Percentiles rank a stretch among this genome's conserved stretches.
These are phyloP conservation scores for Drosophila sechellia DNA, from an alignment of 1,140 invertebrate genomes.

Conservation along the genomic window DNA sequence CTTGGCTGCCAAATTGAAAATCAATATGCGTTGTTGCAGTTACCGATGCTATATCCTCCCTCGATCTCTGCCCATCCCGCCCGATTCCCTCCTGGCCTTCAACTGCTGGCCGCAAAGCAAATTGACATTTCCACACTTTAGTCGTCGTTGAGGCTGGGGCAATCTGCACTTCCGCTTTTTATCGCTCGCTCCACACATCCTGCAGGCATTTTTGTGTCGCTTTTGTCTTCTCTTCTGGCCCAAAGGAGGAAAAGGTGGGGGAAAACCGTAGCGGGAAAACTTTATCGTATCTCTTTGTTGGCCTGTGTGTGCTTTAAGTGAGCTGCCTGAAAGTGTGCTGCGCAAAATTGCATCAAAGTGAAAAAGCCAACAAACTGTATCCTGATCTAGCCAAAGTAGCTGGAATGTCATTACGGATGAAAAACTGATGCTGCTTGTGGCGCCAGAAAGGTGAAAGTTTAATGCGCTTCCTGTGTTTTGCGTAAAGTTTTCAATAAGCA, in stretches of 20 bases:
- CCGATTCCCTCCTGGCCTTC: slow-evolving; percentile 12
- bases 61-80: neutral
- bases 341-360: slow-evolving; percentile 55
- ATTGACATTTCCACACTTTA: slow-evolving; percentile 81
- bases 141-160: slow-evolving; percentile 43
- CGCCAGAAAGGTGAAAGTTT: slow-evolving; percentile 21
- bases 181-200: slow-evolving; percentile 46
- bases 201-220: slow-evolving; percentile 56
- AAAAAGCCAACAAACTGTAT: slow-evolving; percentile 32
- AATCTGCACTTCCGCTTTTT: slow-evolving; percentile 78
- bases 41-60: slow-evolving; percentile 21
- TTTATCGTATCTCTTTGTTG: slow-evolving; percentile 67
- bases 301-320: slow-evolving; percentile 24
- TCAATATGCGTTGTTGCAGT: slow-evolving; percentile 68
- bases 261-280: slow-evolving; percentile 25
- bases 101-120: slow-evolving; percentile 57
- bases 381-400: slow-evolving; percentile 15
- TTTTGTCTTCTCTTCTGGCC: slow-evolving; percentile 55
- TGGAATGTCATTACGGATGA: slow-evolving; percentile 15
- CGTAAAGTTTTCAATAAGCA: slow-evolving; percentile 5
- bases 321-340: slow-evolving; percentile 51
- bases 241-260: neutral
- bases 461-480: slow-evolving; percentile 20
- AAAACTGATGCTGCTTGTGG: slow-evolving; percentile 7
- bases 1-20: slow-evolving; percentile 69